A percentile compares a stretch with the other conserved stretches of the same genome.
phyloP scores from a whole-genome alignment of 2,113 vertebrate genomes.

The Coreoperca whiteheadi region DNA sequence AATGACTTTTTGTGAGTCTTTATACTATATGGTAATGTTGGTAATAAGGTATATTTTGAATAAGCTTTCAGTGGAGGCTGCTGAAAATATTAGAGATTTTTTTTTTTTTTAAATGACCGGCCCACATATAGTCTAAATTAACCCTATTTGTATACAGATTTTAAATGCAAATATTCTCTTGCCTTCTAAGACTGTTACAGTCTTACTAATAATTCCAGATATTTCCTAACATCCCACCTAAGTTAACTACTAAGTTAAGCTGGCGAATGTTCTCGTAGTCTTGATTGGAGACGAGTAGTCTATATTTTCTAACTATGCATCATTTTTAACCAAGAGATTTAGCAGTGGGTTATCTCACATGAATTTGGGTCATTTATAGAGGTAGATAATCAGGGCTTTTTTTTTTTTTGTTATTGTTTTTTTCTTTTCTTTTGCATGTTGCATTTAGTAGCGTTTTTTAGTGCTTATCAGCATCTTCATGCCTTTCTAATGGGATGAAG shows the following conservation, averaged over 20 bases:
- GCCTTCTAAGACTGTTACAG: slow-evolving; percentile 74
- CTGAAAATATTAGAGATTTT: slow-evolving; percentile 59
- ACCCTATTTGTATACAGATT: slow-evolving; percentile 74
- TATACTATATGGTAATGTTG: slow-evolving; percentile 71
- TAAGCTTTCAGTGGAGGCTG: slow-evolving; percentile 75
- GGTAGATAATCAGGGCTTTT: slow-evolving; percentile 76
- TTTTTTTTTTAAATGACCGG: slow-evolving; percentile 57
- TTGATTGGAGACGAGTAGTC: slow-evolving; percentile 71
- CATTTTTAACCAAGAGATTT: slow-evolving; percentile 83
- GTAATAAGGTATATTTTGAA: slow-evolving; percentile 77
- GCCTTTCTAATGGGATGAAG: slow-evolving; percentile 76
- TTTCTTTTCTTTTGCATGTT: slow-evolving; percentile 61
- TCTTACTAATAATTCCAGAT: slow-evolving; percentile 67
- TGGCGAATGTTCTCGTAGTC: slow-evolving; percentile 66
- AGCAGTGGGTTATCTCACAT: slow-evolving; percentile 76
- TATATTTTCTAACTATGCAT: slow-evolving; percentile 87
- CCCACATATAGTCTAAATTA: slow-evolving; percentile 74
- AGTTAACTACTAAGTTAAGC: slow-evolving; percentile 69
- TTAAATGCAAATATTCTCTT: slow-evolving; percentile 74
- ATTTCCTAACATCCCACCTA: slow-evolving; percentile 62
- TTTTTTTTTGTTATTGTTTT: slow-evolving; percentile 35
- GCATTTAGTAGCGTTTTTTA: slow-evolving; percentile 76
- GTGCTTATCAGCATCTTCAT: slow-evolving; percentile 75
- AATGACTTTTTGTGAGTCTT: slow-evolving; percentile 77
- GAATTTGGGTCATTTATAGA: slow-evolving; percentile 77